A percentile compares a stretch with the other conserved stretches of the same genome.
Conservation (phyloP, 1,140 invertebrate genomes). For the Drosophila subpulchrella region DNA sequence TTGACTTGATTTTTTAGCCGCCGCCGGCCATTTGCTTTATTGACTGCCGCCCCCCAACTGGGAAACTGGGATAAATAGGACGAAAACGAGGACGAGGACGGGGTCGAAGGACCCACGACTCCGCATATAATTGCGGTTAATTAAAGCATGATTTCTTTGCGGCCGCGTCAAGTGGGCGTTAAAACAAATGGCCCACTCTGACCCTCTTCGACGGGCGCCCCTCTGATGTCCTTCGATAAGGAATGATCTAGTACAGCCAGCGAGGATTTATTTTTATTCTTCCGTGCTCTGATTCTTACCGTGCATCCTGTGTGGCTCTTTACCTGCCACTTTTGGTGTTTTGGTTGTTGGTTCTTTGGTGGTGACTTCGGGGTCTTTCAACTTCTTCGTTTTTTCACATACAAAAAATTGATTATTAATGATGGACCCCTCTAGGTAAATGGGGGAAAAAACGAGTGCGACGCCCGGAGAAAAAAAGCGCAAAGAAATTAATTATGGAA, state of each 20-base stretch:
- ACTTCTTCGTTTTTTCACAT: slow-evolving; percentile 20
- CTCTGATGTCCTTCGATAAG: slow-evolving; percentile 32
- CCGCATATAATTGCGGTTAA: slow-evolving; percentile 84
- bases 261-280: slow-evolving; percentile 20
- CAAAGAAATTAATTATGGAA: slow-evolving; percentile 84
- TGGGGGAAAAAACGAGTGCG: background rate
- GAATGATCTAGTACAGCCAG: slow-evolving; percentile 27
- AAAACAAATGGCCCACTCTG: slow-evolving; percentile 38
- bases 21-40: slow-evolving; percentile 65
- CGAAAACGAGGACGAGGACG: background rate
- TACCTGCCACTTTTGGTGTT: slow-evolving; percentile 12
- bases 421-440: slow-evolving; percentile 15
- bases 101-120: slow-evolving; percentile 48
- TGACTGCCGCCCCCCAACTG: slow-evolving; percentile 55
- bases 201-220: background rate
- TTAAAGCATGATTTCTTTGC: slow-evolving; percentile 78
- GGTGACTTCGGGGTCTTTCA: slow-evolving; percentile 25
- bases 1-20: slow-evolving; percentile 76
- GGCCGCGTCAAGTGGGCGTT: slow-evolving; percentile 41
- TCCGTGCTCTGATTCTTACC: background rate
- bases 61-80: background rate
- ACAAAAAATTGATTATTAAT: slow-evolving; percentile 48
- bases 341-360: slow-evolving; percentile 3
- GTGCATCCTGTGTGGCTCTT: slow-evolving; percentile 9
- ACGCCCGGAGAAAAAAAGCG: slow-evolving; percentile 36